Conservation (phyloP, 1,140 invertebrate species). For the Calephelis nemesis region DNA sequence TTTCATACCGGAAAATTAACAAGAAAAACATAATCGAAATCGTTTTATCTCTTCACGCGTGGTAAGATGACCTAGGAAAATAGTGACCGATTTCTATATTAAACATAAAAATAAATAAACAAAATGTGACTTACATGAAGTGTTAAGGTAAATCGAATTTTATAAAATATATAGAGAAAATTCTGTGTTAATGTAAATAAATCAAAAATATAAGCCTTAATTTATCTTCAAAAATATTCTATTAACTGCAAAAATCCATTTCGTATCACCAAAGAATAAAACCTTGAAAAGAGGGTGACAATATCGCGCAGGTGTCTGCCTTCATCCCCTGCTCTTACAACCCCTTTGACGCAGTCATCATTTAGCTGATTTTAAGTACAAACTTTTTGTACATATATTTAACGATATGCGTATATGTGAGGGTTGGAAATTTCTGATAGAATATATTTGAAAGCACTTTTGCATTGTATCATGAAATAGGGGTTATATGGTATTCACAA, state of each 20-base stretch:
- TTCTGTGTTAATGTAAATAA: not conserved
- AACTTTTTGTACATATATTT: conserved; percentile 17
- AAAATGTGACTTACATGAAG: no score
- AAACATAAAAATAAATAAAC: no score
- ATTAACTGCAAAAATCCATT: conserved; percentile 20
- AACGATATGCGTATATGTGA: not conserved
- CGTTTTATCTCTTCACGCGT: no score
- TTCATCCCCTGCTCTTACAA: conserved; percentile 34
- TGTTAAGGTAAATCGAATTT: no score
- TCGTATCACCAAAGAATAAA: conserved; percentile 29
- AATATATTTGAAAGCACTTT: conserved; percentile 18
- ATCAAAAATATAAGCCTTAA: conserved; percentile 4
- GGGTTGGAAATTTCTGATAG: conserved; percentile 4
- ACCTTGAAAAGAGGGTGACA: conserved; percentile 38
- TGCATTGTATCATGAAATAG: conserved; percentile 3
- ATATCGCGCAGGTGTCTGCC: conserved; percentile 39
- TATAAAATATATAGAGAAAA: not conserved
- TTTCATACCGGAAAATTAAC: no score
- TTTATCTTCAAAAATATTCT: conserved; percentile 19
- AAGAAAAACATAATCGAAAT: no score
- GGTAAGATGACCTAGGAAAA: no score
- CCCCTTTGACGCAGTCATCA: conserved; percentile 36
- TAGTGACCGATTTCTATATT: no score
- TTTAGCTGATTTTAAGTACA: conserved; percentile 35
- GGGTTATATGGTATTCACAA: not conserved